Evolutionary conservation across 1,140 invertebrate species (phyloP), one percentile per base, ranked within the genome.

Genomic region (Berghia stephanieae): DNA sequence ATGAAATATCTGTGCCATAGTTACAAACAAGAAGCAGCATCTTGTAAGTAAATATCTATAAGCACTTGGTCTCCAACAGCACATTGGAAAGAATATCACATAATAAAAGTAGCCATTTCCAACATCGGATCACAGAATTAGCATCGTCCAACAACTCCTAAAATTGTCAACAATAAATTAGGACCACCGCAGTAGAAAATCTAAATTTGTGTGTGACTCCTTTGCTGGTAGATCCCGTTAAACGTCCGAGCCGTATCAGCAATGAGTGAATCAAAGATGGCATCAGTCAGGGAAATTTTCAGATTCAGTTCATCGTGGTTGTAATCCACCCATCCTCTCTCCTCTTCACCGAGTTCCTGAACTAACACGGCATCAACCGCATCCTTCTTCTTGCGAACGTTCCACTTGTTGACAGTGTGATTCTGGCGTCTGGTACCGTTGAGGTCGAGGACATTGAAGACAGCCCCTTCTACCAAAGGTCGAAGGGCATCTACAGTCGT

Each of bases 301-400:
- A 94, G 92, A 13, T 91, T 90, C 2, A 92, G 84, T 84, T 94
- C 93, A 83, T 94, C 93, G 31, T 92, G 89, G 83, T 93, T 92
- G 83, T 93, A 94, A 82, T 93, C 93, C 0, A 93, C 92, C 93
- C 94, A 94, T 67, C 92, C 91, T 5, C 91, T 88, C 86, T 94
- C 94, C 83, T 94, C 93, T 40, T 92, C 92, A 76, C 93, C 92
- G 24, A 93, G 90, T 86, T 94, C 94, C 55, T 92, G 87, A 2
- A 94, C 92, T 43, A 94, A 86, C 57, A 94, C 88, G 80, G 93
- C 92, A 85, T 95, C 94, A 0, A 95, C 93, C 76, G 92, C 90
- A 82, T 95, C 93, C 44, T 93, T 88, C 82, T 93, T 92, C 86
- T 94, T 94, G 16, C 92, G 88, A 72, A 92, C 92, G 91, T 93